These are phyloP conservation scores for Poeciliopsis retropinna DNA, from an alignment of 2,113 vertebrate species.

Conservation along the genomic window DNA sequence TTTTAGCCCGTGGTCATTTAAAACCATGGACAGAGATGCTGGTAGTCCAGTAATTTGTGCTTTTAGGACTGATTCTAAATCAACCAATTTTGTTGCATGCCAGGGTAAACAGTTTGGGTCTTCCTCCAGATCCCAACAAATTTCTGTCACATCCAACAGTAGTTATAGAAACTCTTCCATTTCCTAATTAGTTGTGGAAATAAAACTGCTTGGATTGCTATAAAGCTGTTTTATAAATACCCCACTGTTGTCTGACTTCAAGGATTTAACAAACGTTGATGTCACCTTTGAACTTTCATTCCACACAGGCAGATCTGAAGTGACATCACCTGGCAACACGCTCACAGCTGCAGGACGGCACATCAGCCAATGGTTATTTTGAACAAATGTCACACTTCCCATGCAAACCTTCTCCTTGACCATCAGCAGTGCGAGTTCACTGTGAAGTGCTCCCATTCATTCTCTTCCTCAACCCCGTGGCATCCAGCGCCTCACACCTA, in stretches of 20 bases:
- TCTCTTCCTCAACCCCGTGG: conserved; percentile 25
- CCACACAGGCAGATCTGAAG: conserved; percentile 38
- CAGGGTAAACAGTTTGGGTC: too few species aligned
- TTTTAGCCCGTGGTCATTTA: too few species aligned
- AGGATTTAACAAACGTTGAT: conserved; percentile 42
- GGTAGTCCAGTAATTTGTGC: too few species aligned
- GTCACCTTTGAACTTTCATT: conserved; percentile 49
- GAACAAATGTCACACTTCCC: conserved; percentile 44
- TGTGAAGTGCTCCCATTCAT: conserved; percentile 2
- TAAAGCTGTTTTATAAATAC: conserved; percentile 23
- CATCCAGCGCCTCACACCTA: conserved; percentile 29
- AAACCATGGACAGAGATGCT: too few species aligned
- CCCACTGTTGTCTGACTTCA: conserved; percentile 36
- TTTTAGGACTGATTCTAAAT: too few species aligned
- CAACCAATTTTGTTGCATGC: too few species aligned
- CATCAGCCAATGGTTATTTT: conserved; percentile 44
- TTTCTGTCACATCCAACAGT: too few species aligned
- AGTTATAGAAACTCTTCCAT: neutral
- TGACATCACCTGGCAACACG: conserved; percentile 45
- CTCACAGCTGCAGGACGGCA: conserved; percentile 21
- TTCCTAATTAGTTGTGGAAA: conserved; percentile 2
- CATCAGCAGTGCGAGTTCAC: conserved; percentile 27
- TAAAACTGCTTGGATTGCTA: conserved; percentile 20
- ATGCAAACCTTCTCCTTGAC: conserved; percentile 18
- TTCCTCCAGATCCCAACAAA: too few species aligned